These are phyloP conservation scores for Limonius californicus DNA, from an alignment of 1,140 invertebrate genomes.

Conservation along the genomic window DNA sequence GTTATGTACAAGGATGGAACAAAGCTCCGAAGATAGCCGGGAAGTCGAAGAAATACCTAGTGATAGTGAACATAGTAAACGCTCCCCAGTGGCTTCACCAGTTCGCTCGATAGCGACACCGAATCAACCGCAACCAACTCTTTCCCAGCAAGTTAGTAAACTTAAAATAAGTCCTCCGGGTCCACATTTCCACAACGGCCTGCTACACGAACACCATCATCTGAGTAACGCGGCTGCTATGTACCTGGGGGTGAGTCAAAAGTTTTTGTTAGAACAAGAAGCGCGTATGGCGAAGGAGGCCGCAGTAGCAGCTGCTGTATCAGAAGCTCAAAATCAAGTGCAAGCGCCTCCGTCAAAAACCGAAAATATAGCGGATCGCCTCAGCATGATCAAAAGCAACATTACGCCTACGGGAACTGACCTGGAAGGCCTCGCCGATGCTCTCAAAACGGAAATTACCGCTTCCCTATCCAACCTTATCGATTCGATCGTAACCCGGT, in stretches of 20 bases:
- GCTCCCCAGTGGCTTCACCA: constrained; percentile 56
- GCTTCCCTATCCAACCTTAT: constrained; percentile 80
- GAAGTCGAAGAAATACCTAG: constrained; percentile 69
- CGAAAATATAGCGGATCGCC: constrained; percentile 55
- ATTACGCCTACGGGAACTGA: constrained; percentile 64
- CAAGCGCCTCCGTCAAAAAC: constrained; percentile 49
- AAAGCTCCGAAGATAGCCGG: constrained; percentile 62
- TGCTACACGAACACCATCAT: constrained; percentile 56
- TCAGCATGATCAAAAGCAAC: constrained; percentile 58
- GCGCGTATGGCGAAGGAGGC: constrained; percentile 65
- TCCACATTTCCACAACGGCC: constrained; percentile 43
- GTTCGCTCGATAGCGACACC: constrained; percentile 55
- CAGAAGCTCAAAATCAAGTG: constrained; percentile 48
- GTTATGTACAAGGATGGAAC: constrained; percentile 78
- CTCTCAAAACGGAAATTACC: constrained; percentile 85
- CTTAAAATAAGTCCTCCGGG: constrained; percentile 62
- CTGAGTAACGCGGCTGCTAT: constrained; percentile 67
- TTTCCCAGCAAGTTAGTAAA: constrained; percentile 67
- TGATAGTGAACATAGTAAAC: constrained; percentile 60
- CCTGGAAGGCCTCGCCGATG: constrained; percentile 81
- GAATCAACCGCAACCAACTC: constrained; percentile 56
- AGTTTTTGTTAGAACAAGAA: constrained; percentile 72
- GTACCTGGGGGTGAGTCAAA: constrained; percentile 69
- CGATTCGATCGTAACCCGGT: constrained; percentile 81
- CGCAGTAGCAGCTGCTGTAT: constrained; percentile 50